A percentile compares a stretch with the other conserved stretches of the same genome.
Conservation (phyloP, 23 tunicate genomes). For the Pegea sp. region DNA sequence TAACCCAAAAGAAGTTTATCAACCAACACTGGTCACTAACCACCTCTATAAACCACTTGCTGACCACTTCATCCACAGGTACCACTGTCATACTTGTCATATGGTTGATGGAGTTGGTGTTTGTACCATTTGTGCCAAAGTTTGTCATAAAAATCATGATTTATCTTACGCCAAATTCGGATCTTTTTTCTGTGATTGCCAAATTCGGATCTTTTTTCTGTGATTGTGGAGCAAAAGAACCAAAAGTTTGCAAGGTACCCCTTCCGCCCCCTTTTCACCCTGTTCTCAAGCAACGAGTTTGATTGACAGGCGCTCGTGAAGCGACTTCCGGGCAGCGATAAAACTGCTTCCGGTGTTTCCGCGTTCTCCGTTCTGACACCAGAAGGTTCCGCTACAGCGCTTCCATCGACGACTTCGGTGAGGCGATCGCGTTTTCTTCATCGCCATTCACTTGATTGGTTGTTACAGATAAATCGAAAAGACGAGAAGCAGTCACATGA, state of each 20-base stretch:
- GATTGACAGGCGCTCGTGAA: constrained; percentile 33
- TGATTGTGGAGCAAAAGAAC: constrained; percentile 98
- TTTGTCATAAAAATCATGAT: constrained; percentile 81
- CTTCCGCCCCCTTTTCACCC: background rate
- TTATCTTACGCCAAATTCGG: constrained; percentile 79
- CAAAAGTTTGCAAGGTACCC: constrained; percentile 48
- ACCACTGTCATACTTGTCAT: constrained; percentile 89
- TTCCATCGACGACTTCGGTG: too few species aligned
- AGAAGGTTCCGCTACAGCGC: too few species aligned
- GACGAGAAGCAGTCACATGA: too few species aligned
- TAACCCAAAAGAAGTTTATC: constrained; percentile 87
- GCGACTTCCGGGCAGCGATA: constrained; percentile 57
- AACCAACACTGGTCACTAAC: constrained; percentile 94
- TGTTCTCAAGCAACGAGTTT: background rate
- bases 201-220: constrained; percentile 92
- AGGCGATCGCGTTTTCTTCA: too few species aligned
- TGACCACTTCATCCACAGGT: too few species aligned
- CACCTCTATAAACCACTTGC: too few species aligned
- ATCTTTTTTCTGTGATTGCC: constrained; percentile 93
- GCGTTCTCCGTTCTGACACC: constrained; percentile 18
- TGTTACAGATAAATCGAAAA: too few species aligned
- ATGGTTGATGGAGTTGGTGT: constrained; percentile 98
- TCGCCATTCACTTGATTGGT: too few species aligned
- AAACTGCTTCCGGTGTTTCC: constrained; percentile 43
- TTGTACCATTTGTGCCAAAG: constrained; percentile 82